phyloP scores from a whole-genome alignment of 35 echinoderm and acorn worm genomes.

The Patiria miniata region DNA sequence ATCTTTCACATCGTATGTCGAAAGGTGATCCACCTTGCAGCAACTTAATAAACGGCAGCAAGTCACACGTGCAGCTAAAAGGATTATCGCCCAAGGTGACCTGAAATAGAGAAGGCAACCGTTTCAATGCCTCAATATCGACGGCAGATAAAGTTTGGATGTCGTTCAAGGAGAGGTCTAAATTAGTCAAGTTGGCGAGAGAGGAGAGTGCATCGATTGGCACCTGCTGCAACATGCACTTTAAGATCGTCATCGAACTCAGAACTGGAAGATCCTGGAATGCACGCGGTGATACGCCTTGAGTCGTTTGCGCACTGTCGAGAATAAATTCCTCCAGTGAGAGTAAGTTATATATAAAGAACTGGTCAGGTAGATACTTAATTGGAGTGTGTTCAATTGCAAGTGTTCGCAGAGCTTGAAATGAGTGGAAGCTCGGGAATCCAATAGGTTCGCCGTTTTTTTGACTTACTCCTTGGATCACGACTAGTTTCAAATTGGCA shows the following conservation, averaged over 20 bases:
- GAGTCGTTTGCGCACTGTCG: not conserved
- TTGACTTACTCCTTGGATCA: not conserved
- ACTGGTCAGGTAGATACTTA: not conserved
- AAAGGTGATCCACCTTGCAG: not conserved
- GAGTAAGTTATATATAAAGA: not conserved
- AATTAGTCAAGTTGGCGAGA: not conserved
- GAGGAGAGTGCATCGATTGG: not conserved
- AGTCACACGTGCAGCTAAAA: constrained; percentile 39
- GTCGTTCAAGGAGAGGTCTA: constrained; percentile 4
- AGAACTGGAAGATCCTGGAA: not conserved
- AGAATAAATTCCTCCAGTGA: not conserved
- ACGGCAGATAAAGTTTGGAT: not conserved
- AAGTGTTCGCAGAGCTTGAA: not conserved
- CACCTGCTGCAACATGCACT: not conserved
- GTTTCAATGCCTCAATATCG: not conserved
- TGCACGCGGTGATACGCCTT: not conserved
- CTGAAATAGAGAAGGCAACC: not conserved
- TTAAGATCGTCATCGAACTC: not conserved
- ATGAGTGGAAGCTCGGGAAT: not conserved
- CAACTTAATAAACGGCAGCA: constrained; percentile 2
- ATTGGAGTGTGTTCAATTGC: not conserved
- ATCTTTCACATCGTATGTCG: not conserved
- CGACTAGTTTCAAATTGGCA: not conserved
- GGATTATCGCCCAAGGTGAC: constrained; percentile 31
- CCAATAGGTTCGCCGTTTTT: not conserved